Conservation (phyloP, 2,888 invertebrate genomes). For the Entomobrya proxima region DNA sequence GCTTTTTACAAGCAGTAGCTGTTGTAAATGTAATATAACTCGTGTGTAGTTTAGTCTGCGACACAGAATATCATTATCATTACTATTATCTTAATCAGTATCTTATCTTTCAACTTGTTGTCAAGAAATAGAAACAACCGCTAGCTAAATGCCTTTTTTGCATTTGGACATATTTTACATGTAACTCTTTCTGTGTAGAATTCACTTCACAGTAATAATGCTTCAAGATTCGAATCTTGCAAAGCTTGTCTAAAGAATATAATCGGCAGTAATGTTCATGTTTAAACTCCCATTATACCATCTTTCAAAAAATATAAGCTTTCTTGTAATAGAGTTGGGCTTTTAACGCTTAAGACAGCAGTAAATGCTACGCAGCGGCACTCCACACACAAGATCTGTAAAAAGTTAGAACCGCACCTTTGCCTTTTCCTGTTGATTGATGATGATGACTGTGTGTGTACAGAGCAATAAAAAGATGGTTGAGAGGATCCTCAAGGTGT, state of each 20-base stretch:
- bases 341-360: background rate
- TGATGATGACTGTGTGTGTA: constrained; percentile 71
- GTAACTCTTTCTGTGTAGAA: background rate
- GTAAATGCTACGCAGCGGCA: background rate
- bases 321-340: background rate
- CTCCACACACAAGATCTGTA: background rate
- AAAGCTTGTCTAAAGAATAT: too few species aligned
- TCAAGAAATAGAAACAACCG: background rate
- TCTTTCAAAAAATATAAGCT: background rate
- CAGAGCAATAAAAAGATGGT: constrained; percentile 77
- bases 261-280: background rate
- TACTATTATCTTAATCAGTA: too few species aligned
- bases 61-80: background rate
- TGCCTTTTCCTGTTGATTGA: constrained; percentile 45
- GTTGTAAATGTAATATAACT: constrained; percentile 46
- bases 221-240: too few species aligned
- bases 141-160: background rate
- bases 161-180: too few species aligned
- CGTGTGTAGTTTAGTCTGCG: background rate
- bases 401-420: constrained; percentile 34
- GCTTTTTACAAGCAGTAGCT: constrained; percentile 52
- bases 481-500: constrained; percentile 82
- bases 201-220: background rate
- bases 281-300: constrained; percentile 30
- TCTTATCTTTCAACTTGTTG: too few species aligned